phyloP scores from a whole-genome alignment of 2,888 invertebrate species.

The Cerceris ruficornis region DNA sequence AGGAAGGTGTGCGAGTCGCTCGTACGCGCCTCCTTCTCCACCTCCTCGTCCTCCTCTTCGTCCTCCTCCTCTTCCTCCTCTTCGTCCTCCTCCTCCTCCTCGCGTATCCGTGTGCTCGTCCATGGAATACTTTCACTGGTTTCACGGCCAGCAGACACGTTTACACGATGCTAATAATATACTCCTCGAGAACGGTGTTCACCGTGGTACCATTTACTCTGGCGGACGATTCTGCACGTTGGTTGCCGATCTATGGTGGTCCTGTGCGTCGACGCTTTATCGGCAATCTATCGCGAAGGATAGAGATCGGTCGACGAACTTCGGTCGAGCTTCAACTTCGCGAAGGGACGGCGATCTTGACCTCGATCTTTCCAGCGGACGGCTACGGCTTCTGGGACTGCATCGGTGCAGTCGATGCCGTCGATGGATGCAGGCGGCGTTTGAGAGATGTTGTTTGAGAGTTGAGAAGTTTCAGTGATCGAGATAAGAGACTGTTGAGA shows the following conservation, averaged over 20 bases:
- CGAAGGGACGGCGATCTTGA: slow-evolving; percentile 20
- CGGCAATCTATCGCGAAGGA: background rate
- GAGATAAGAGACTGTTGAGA: too few species aligned
- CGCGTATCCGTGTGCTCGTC: slow-evolving; percentile 48
- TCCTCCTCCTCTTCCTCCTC: too few species aligned
- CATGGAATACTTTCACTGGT: slow-evolving; percentile 80
- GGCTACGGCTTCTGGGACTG: background rate
- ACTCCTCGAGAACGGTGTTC: slow-evolving; percentile 35
- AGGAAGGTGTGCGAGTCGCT: slow-evolving; percentile 29
- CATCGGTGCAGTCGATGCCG: background rate
- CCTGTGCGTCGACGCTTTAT: slow-evolving; percentile 10
- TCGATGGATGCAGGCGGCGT: background rate
- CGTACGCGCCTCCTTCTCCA: too few species aligned
- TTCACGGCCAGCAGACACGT: slow-evolving; percentile 80
- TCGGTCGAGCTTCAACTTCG: slow-evolving; percentile 23
- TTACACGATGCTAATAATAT: slow-evolving; percentile 79
- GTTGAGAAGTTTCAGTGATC: too few species aligned
- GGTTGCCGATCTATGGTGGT: slow-evolving; percentile 13
- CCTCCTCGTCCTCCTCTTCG: too few species aligned
- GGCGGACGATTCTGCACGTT: background rate
- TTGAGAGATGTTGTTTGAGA: background rate
- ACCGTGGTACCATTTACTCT: slow-evolving; percentile 48
- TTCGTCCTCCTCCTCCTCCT: too few species aligned
- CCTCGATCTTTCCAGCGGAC: slow-evolving; percentile 18
- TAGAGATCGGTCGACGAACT: slow-evolving; percentile 52